phyloP scores from a whole-genome alignment of 2,113 vertebrate species.

The Istiophorus platypterus region DNA sequence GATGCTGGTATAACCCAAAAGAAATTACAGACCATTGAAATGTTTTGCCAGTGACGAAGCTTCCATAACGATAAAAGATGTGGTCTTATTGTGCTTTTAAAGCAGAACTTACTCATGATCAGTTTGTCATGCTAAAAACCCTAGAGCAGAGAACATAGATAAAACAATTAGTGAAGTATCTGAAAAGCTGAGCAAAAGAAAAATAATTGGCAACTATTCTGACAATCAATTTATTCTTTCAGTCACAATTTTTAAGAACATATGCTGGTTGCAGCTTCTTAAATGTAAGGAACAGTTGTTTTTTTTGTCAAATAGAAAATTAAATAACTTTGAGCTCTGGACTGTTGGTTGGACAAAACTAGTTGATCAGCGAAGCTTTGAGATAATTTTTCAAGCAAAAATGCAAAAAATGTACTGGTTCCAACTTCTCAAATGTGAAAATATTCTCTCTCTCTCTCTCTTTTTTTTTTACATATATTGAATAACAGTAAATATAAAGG shows the following conservation, averaged over 20 bases:
- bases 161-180: not conserved
- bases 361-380: no score
- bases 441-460: no score
- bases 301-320: no score
- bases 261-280: not conserved
- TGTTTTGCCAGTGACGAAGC: constrained; percentile 6
- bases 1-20: not conserved
- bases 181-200: no score
- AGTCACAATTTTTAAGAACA: not conserved
- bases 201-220: no score
- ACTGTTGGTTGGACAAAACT: not conserved
- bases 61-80: constrained; percentile 1
- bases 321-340: no score
- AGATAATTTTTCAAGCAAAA: no score
- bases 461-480: no score
- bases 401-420: no score
- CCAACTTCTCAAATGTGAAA: no score
- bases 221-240: not conserved
- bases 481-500: no score
- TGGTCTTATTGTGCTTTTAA: not conserved
- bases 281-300: not conserved
- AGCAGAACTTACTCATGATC: constrained; percentile 17
- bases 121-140: not conserved
- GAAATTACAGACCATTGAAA: not conserved
- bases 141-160: not conserved